Evolutionary conservation across 2,888 invertebrate genomes (phyloP), one percentile per base, ranked within the genome.

Genomic region (Drosophila niveifrons): DNA sequence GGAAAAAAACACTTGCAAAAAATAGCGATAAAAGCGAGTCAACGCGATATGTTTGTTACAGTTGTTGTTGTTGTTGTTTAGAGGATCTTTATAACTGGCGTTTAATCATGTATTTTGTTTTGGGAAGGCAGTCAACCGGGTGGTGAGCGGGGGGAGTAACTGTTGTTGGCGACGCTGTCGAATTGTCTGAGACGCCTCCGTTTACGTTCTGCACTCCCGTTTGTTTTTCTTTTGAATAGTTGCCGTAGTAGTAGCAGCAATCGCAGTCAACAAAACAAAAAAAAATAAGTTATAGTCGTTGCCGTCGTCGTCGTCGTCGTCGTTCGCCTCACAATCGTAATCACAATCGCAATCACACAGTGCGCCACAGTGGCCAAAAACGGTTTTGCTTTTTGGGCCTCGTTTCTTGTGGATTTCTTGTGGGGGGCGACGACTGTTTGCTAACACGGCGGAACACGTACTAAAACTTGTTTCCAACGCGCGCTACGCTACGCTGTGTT

Each of bases 371-470:
- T 56, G 36, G 36, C 63, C 39, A 23, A 23, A 23, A 23, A 18
- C 47, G 34, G 28, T 29, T 52, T 36, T 36, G 36, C 1, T 17
- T 34, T 23, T 23, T 23, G 23, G 23, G 29, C n/a, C 74, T 64
- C 64, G 65, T 52, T 65, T 29, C 36, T 43, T 29, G 52, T 55
- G 23, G 23, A 23, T 23, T 23, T 23, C 23, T 23, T 23, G 23
- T 72, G 39, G 64, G 52, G 34, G 52, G 56, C 66, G 62, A 74
- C 87, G 92, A 91, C 91, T 91, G 92, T 87, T 90, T 91, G 90
- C 92, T 90, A 85, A 90, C 91, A 90, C 91, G 91, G 90, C 91
- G 91, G 91, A 91, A 91, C 90, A 91, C 91, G 92, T 91, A 92
- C 91, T 92, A 91, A 91, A 91, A 91, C 90, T 90, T 90, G 90